Evolutionary conservation across 2,888 invertebrate species (phyloP), one percentile per base, ranked within the genome.

Genomic region (Hypena proboscidalis): DNA sequence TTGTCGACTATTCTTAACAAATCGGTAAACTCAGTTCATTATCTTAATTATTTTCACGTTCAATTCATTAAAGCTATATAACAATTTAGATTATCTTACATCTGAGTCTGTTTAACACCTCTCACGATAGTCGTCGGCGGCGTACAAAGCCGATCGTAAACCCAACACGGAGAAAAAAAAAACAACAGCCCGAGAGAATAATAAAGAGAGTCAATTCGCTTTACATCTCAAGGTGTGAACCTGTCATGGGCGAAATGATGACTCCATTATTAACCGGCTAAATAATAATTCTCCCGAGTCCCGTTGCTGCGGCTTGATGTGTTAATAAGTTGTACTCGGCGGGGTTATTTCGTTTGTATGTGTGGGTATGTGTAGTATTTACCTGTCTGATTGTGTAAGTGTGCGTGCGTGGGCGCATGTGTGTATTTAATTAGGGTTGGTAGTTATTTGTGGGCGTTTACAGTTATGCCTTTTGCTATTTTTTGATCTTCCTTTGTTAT

Each of bases 171-270:
- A 58, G 50, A 44, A 33, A 55, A 54, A 66, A 71, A 72, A 63
- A 51, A 60, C 55, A 60, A 65, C 43, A 48, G 47, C 50, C 62
- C 48, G 58, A 61, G 74, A 77, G 65, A 58, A 81, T 81, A 81
- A 83, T 85, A 84, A 81, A 81, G 83, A 84, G 79, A 85, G 83
- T 83, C 82, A 79, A 84, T 86, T 83, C 85, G 79, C 77, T 65
- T 69, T 63, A 54, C 77, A 75, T 77, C 79, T 77, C 83, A 80
- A 88, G 89, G 90, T 90, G 90, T 89, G 87, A 90, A 90, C 81
- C 90, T 90, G 90, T 90, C 89, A 86, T 75, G 84, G 70, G 65
- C 73, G 80, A 82, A 84, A 86, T 85, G 89, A 90, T 85, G 86
- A 80, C 87, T 90, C 85, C 87, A 88, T 90, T 89, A 90, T 88